A percentile compares a stretch with the other conserved stretches of the same genome.
Evolutionary conservation across 2,888 invertebrate genomes (phyloP).

Genomic region (Frankliniella intonsa): DNA sequence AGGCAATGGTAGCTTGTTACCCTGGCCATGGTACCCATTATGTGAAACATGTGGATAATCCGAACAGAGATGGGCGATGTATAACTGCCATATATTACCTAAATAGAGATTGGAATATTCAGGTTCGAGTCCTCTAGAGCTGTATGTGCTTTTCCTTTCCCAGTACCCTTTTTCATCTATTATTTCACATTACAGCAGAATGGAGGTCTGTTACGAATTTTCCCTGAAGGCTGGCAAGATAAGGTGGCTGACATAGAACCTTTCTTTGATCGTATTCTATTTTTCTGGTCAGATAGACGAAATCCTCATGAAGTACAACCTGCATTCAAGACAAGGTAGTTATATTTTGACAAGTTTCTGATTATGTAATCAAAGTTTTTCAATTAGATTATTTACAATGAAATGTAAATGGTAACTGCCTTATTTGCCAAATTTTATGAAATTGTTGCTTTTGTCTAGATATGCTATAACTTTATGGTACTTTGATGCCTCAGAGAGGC

Average conservation of each 20-base stretch:
- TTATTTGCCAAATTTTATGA: neutral
- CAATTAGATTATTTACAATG: neutral
- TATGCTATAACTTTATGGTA: slow-evolving; percentile 93
- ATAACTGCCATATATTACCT: slow-evolving; percentile 97
- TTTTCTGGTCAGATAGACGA: slow-evolving; percentile 96
- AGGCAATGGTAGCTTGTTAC: slow-evolving; percentile 99
- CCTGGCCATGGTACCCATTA: slow-evolving; percentile 92
- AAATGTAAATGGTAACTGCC: neutral
- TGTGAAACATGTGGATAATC: slow-evolving; percentile 97
- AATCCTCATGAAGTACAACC: slow-evolving; percentile 98
- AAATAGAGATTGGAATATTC: slow-evolving; percentile 87
- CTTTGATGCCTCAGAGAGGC: slow-evolving; percentile 78
- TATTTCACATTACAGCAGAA: slow-evolving; percentile 45
- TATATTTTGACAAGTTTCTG: neutral
- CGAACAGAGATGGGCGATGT: slow-evolving; percentile 91
- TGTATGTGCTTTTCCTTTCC: slow-evolving; percentile 4
- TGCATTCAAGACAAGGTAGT: slow-evolving; percentile 69
- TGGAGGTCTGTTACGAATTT: slow-evolving; percentile 88
- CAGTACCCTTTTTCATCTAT: neutral
- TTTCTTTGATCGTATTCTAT: slow-evolving; percentile 85
- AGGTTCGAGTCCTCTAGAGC: slow-evolving; percentile 49
- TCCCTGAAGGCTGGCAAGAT: slow-evolving; percentile 78
- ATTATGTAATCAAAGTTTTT: slow-evolving; percentile 29
- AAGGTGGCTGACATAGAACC: slow-evolving; percentile 88
- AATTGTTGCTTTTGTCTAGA: slow-evolving; percentile 45